Evolutionary conservation across 2,113 vertebrate species (phyloP).

Genomic region (Chauna torquata): DNA sequence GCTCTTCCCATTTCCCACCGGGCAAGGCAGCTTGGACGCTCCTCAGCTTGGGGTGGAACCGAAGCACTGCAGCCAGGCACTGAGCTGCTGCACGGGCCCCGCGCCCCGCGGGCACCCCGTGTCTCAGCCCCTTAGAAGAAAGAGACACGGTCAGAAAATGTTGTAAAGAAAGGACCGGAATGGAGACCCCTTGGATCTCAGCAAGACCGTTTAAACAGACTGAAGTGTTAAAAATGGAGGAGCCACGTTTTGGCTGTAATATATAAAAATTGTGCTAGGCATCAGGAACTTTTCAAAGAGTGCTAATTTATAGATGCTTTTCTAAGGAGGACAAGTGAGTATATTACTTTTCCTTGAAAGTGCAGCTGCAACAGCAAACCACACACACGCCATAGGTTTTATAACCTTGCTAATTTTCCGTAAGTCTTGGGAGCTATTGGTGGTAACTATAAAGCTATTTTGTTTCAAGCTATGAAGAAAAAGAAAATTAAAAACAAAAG

Average conservation of each 20-base stretch:
- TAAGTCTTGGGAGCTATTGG: conserved; percentile 26
- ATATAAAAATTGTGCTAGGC: not conserved
- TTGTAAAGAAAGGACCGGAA: not conserved
- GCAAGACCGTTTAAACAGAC: not conserved
- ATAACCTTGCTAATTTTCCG: conserved; percentile 53
- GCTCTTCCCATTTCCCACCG: not conserved
- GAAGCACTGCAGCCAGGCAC: not conserved
- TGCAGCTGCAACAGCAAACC: conserved; percentile 66
- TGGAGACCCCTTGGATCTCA: not conserved
- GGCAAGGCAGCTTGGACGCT: not conserved
- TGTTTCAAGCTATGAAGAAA: not conserved
- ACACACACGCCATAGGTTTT: conserved; percentile 19
- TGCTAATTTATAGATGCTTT: conserved; percentile 60
- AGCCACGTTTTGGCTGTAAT: not conserved
- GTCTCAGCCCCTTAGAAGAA: not conserved
- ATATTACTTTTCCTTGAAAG: conserved; percentile 53
- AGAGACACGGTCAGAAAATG: not conserved
- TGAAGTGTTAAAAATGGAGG: not conserved
- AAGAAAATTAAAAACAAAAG: not conserved
- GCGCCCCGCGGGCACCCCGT: not conserved
- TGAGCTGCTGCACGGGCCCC: not conserved
- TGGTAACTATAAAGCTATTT: conserved; percentile 17
- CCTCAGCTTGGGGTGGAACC: not conserved
- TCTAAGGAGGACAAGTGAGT: conserved; percentile 24
- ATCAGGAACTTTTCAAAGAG: conserved; percentile 18